A percentile compares a stretch with the other conserved stretches of the same genome.
Conservation (phyloP, 2,797 vertebrate genomes). For the Orestias chungarensis region DNA sequence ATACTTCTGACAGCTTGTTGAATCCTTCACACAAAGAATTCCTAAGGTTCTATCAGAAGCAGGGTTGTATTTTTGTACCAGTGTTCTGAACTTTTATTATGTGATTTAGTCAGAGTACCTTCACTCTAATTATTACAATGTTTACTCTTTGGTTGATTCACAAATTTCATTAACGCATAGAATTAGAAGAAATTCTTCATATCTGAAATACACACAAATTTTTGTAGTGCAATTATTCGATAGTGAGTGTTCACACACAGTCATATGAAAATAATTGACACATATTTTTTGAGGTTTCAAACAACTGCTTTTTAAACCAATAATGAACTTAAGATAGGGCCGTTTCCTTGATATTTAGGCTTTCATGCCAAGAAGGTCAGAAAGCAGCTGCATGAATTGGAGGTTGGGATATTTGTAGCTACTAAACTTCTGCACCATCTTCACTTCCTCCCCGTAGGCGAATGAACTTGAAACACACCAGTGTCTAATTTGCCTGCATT, state of each 20-base stretch:
- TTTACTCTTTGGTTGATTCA: not conserved
- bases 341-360: constrained; percentile 4
- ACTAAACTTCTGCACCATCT: not conserved
- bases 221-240: not conserved
- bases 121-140: not conserved
- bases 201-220: not conserved
- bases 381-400: not conserved
- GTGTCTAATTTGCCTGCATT: constrained; percentile 29
- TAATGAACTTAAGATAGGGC: not conserved
- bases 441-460: not conserved
- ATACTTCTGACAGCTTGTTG: too few species aligned
- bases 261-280: not conserved
- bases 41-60: not conserved
- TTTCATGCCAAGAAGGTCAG: constrained; percentile 15
- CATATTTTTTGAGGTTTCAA: not conserved
- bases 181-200: not conserved
- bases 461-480: constrained; percentile 17
- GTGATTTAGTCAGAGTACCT: not conserved
- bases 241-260: not conserved
- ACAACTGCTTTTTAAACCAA: constrained; percentile 1
- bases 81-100: not conserved
- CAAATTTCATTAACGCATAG: not conserved
- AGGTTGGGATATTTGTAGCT: constrained; percentile 5
- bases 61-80: not conserved
- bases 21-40: too few species aligned